phyloP scores from a whole-genome alignment of 2,797 vertebrate genomes.

The Dermochelys coriacea region DNA sequence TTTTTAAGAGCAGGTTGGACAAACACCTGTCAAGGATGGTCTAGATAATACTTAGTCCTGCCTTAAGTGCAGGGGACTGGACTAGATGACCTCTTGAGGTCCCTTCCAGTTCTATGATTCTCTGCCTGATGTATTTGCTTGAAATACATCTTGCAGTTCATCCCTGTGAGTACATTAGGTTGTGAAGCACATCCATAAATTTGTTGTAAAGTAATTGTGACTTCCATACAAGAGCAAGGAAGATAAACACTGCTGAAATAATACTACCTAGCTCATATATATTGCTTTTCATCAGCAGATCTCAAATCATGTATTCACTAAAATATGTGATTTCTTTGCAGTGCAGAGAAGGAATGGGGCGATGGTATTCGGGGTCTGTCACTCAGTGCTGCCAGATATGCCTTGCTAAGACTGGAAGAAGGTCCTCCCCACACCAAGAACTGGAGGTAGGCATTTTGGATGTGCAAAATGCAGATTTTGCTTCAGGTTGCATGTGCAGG shows the following conservation, averaged over 20 bases:
- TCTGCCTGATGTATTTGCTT: not conserved
- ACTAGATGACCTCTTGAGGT: not conserved
- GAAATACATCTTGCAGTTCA: not conserved
- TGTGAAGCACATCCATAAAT: fast-evolving
- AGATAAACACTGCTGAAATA: not conserved
- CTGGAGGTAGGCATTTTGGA: constrained; percentile 88
- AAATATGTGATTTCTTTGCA: constrained; percentile 71
- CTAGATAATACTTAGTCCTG: too few species aligned
- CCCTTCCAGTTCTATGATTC: not conserved
- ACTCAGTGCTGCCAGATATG: constrained; percentile 93
- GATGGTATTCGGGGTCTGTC: constrained; percentile 97
- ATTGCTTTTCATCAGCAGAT: not conserved
- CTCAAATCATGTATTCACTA: not conserved
- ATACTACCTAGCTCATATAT: fast-evolving
- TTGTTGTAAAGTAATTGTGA: not conserved
- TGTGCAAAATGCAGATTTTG: not conserved
- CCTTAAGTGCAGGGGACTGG: too few species aligned
- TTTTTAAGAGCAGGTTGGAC: too few species aligned
- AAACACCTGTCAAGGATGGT: too few species aligned
- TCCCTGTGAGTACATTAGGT: not conserved
- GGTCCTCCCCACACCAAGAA: constrained; percentile 99
- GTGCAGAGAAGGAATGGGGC: constrained; percentile 99
- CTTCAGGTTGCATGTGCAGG: too few species aligned
- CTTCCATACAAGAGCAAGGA: not conserved
- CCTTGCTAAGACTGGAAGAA: constrained; percentile 92